Evolutionary conservation across 2,888 invertebrate species (phyloP), one percentile per base, ranked within the genome.

Genomic region (Pyrrhosoma nymphula): DNA sequence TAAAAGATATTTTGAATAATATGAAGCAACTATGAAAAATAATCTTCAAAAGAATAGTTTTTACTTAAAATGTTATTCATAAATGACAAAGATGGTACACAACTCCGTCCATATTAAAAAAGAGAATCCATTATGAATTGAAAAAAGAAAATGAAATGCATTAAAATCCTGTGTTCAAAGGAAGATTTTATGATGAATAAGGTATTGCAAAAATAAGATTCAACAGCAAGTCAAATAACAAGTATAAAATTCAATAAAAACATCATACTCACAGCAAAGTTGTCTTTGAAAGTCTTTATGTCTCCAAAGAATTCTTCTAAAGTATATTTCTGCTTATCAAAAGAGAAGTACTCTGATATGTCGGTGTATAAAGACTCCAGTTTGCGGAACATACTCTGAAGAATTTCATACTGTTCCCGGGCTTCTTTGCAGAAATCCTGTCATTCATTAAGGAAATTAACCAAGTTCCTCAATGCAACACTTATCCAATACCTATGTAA

Each of bases 291-390:
- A 0, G 98, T 98, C 97, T 99, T 99, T 96, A 99, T 98, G 96
- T 99, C 99, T 0, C 98, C 98, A 97, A 99, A 99, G 97, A 99
- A 99, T 97, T 99, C 99, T 96, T 99, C 99, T 96, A 99, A 97
- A 0, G 98, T 98, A 96, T 99, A 99, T 97, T 99, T 99, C 96
- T 98, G 98, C 16, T 98, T 98, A 96, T 99, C 99, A 97, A 99
- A 99, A 1, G 98, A 98, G 97, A 98, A 99, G 97, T 98, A 99
- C 96, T 99, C 99, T 0, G 99, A 98, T 20, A 99, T 97, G 93
- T 98, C 98, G 8, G 98, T 98, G 97, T 98, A 99, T 0, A 99
- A 97, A 20, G 98, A 98, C 96, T 99, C 99, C 98, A 99, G 99
- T 96, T 99, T 99, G 96, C 98, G 98, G 97, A 98, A 98, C 99